Conservation (phyloP, 2,888 invertebrate genomes). For the Melieria picta region DNA sequence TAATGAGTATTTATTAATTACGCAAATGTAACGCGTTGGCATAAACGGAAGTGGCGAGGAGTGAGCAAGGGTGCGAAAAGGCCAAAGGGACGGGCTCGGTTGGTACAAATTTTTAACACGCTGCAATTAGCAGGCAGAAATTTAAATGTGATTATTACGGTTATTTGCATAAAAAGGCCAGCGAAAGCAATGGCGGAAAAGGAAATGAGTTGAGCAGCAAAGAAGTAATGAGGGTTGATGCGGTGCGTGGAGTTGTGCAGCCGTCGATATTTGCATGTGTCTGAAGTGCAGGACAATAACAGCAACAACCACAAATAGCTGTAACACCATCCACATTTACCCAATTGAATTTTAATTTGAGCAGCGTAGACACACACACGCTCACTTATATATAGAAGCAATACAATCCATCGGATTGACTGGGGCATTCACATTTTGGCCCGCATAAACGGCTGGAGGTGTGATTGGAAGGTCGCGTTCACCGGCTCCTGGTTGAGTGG, state of each 20-base stretch:
- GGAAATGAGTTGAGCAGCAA: not conserved
- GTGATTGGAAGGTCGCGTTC: slow-evolving; percentile 71
- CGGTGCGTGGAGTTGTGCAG: no score
- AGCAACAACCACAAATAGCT: no score
- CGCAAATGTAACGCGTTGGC: slow-evolving; percentile 21
- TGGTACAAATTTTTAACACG: slow-evolving; percentile 9
- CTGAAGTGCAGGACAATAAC: no score
- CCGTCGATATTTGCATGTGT: no score
- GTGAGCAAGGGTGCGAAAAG: not conserved
- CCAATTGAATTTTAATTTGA: no score
- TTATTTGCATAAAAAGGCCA: slow-evolving; percentile 27
- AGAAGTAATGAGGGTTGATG: no score
- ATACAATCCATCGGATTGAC: no score
- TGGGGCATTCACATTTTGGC: slow-evolving; percentile 63
- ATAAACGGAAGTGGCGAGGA: not conserved
- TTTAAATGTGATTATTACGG: slow-evolving; percentile 27
- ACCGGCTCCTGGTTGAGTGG: slow-evolving; percentile 83
- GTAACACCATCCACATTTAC: no score
- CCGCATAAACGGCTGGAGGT: slow-evolving; percentile 74
- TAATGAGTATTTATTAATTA: slow-evolving; percentile 33
- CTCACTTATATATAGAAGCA: no score
- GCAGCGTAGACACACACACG: no score
- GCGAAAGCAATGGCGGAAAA: not conserved
- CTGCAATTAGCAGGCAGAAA: slow-evolving; percentile 32
- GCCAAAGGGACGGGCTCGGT: not conserved